phyloP scores from a whole-genome alignment of 2,888 invertebrate species.

The Ochropleura plecta region DNA sequence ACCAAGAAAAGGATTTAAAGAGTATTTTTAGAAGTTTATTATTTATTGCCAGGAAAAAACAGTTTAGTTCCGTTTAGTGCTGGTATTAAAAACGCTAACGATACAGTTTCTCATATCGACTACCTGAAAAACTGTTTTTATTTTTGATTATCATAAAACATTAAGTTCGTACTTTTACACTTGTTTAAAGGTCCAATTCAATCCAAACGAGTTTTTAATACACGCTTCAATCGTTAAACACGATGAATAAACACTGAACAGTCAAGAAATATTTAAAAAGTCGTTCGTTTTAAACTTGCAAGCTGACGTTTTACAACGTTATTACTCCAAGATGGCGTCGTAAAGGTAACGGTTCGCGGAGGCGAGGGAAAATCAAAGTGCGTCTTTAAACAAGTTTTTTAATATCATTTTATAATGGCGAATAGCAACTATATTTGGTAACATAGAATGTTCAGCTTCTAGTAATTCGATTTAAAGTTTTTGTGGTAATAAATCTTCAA shows the following conservation, averaged over 20 bases:
- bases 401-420: conserved; percentile 40
- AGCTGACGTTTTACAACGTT: conserved; percentile 59
- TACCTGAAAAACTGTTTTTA: neutral
- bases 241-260: conserved; percentile 31
- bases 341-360: conserved; percentile 57
- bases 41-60: too few species aligned
- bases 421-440: conserved; percentile 1
- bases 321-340: conserved; percentile 51
- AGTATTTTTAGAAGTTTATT: neutral
- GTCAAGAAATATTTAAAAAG: conserved; percentile 60
- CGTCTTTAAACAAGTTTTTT: conserved; percentile 52
- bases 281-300: conserved; percentile 50
- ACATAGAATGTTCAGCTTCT: conserved; percentile 9
- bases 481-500: neutral
- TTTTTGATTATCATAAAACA: neutral
- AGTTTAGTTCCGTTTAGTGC: too few species aligned
- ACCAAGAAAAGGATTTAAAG: conserved; percentile 5
- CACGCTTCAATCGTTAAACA: conserved; percentile 47
- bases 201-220: conserved; percentile 33
- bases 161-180: conserved; percentile 9
- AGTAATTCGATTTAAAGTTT: conserved; percentile 20
- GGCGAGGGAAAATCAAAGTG: conserved; percentile 40
- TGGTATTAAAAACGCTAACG: neutral
- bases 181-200: neutral
- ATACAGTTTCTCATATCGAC: neutral